Conservation (phyloP, 2,888 invertebrate species). For the Slavum lentiscoides region DNA sequence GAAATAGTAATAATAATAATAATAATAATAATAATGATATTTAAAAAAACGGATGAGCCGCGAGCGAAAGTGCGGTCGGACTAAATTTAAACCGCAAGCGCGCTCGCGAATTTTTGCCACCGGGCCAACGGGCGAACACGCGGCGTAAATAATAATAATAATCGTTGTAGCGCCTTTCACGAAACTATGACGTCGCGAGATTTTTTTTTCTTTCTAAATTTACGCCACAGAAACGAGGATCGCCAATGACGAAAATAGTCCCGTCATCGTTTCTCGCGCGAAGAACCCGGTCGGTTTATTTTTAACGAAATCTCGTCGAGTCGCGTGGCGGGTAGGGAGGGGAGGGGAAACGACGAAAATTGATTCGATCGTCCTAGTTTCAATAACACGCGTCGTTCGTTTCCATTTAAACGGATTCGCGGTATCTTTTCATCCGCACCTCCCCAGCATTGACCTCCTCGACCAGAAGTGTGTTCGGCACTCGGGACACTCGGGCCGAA, state of each 20-base stretch:
- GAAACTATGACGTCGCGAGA: slow-evolving; percentile 34
- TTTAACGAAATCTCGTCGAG: neutral
- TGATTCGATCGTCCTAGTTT: too few relatives aligned
- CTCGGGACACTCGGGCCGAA: too few relatives aligned
- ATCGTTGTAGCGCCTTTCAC: neutral
- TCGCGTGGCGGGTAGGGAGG: too few relatives aligned
- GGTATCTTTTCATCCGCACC: too few relatives aligned
- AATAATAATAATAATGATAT: neutral
- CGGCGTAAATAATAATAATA: neutral
- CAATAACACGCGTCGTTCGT: too few relatives aligned
- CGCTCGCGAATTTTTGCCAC: slow-evolving; percentile 30
- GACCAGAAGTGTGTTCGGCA: too few relatives aligned
- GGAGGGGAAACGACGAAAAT: too few relatives aligned
- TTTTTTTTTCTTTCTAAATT: slow-evolving; percentile 38
- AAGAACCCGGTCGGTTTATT: slow-evolving; percentile 19
- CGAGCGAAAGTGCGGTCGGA: slow-evolving; percentile 37
- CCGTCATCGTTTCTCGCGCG: slow-evolving; percentile 41
- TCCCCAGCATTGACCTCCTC: too few relatives aligned
- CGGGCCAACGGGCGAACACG: slow-evolving; percentile 12
- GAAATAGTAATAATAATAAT: slow-evolving; percentile 21
- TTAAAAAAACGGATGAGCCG: slow-evolving; percentile 13
- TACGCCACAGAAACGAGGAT: slow-evolving; percentile 33
- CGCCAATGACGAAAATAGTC: slow-evolving; percentile 45
- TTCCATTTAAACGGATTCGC: too few relatives aligned
- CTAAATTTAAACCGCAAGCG: slow-evolving; percentile 29